phyloP scores from a whole-genome alignment of 2,113 vertebrate genomes.

The Pseudorasbora parva region DNA sequence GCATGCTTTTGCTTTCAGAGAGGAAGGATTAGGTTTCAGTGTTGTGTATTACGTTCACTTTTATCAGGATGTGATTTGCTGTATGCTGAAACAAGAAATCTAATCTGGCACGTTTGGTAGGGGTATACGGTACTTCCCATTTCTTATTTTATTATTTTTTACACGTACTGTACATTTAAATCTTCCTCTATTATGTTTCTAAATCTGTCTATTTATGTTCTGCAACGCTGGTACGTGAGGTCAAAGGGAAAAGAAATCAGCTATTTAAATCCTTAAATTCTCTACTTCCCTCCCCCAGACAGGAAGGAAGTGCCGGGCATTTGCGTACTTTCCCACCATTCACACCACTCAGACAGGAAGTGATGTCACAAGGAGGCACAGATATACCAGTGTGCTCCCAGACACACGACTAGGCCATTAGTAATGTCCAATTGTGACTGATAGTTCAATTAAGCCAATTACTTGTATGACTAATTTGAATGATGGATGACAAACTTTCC shows the following conservation, averaged over 20 bases:
- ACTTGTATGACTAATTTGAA: background rate
- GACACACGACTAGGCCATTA: background rate
- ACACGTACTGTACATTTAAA: background rate
- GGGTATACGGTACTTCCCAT: background rate
- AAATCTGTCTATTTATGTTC: background rate
- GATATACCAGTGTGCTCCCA: background rate
- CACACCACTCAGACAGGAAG: conserved; percentile 12
- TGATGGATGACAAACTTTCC: background rate
- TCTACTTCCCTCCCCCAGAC: conserved; percentile 1
- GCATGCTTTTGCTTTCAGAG: background rate
- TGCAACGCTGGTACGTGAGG: background rate
- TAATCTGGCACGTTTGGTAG: background rate
- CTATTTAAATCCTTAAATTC: conserved; percentile 27
- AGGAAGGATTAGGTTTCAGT: background rate
- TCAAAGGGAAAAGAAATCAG: background rate
- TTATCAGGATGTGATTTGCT: background rate
- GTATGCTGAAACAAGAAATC: background rate
- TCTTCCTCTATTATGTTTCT: background rate
- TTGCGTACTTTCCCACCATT: conserved; percentile 17
- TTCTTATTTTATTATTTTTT: background rate
- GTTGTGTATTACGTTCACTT: background rate
- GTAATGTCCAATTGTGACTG: background rate
- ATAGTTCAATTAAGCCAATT: background rate
- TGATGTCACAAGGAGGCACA: background rate
- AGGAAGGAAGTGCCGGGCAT: conserved; percentile 34